Conservation (phyloP, 2,797 vertebrate genomes). For the Muscicapa striata region DNA sequence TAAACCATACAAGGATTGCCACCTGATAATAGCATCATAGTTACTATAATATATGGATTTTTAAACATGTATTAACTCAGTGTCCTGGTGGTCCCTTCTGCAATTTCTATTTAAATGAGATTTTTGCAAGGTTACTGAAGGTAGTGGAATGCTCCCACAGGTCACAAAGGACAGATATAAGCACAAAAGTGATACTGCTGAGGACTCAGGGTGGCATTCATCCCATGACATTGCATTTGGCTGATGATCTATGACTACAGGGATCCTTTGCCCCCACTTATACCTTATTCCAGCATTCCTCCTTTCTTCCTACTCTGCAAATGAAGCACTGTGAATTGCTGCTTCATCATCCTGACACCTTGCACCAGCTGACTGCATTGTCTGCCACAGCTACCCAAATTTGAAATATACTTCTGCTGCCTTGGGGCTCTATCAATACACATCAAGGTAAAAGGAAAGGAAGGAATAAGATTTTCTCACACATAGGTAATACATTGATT, state of each 20-base stretch:
- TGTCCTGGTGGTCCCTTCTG: neutral
- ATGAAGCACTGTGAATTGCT: neutral
- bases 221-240: neutral
- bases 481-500: neutral
- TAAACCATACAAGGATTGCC: neutral
- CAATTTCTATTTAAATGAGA: neutral
- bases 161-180: neutral
- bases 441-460: neutral
- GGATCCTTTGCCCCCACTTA: constrained; percentile 29
- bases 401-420: constrained; percentile 34
- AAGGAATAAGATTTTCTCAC: constrained; percentile 6
- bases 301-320: constrained; percentile 23
- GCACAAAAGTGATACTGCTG: neutral
- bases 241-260: constrained; percentile 35
- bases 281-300: constrained; percentile 22
- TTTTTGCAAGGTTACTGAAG: constrained; percentile 2
- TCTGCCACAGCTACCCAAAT: constrained; percentile 6
- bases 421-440: neutral
- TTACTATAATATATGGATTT: neutral
- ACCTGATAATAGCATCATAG: neutral
- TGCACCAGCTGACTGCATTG: neutral
- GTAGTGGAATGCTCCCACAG: neutral
- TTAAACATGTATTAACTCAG: neutral
- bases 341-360: constrained; percentile 57
- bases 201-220: neutral